A percentile compares a stretch with the other conserved stretches of the same genome.
phyloP scores from a whole-genome alignment of 2,113 vertebrate species.

The Vireo altiloquus region DNA sequence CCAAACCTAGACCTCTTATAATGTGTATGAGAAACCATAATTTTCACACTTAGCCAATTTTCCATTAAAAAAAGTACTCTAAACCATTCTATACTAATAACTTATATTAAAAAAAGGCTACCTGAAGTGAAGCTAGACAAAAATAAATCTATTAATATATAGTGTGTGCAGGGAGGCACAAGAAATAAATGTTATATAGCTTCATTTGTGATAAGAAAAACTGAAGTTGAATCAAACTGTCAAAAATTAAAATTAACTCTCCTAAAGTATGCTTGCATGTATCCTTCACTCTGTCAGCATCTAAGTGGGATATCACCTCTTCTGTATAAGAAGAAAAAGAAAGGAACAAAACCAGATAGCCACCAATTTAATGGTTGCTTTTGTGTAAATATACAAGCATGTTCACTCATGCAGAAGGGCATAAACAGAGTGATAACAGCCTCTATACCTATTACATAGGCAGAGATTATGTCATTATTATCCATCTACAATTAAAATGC shows the following conservation, averaged over 20 bases:
- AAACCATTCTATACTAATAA: background rate
- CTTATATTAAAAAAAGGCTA: background rate
- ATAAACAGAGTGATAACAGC: background rate
- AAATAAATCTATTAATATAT: background rate
- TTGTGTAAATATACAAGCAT: background rate
- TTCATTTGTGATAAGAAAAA: background rate
- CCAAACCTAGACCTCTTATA: background rate
- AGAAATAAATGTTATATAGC: background rate
- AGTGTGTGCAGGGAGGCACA: background rate
- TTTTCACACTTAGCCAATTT: background rate
- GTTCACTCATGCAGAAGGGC: background rate
- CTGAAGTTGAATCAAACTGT: slow-evolving; percentile 4
- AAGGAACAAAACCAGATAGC: background rate
- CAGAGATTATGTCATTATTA: background rate
- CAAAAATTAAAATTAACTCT: slow-evolving; percentile 3
- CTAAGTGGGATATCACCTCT: background rate
- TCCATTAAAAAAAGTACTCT: background rate
- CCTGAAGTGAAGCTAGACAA: background rate
- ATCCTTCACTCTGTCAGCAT: background rate
- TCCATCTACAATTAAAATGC: background rate
- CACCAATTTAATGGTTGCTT: background rate
- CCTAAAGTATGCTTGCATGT: background rate
- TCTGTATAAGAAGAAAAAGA: background rate
- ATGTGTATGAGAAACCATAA: background rate
- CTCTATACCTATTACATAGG: background rate